A percentile compares a stretch with the other conserved stretches of the same genome.
Evolutionary conservation across 2,113 vertebrate species (phyloP).

Genomic region (Tenebrosternarchus preto): DNA sequence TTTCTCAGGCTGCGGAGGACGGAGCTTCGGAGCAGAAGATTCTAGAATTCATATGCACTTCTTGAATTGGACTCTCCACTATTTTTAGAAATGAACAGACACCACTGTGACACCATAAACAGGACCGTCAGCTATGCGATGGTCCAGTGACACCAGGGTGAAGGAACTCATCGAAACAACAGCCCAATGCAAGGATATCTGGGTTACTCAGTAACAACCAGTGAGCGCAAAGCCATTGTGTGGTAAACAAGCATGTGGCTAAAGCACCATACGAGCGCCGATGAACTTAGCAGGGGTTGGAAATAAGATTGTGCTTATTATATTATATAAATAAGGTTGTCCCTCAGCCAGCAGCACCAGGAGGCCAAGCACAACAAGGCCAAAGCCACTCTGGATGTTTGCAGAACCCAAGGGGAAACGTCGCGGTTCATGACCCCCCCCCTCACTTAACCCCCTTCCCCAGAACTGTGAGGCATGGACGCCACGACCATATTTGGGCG

Average conservation of each 20-base stretch:
- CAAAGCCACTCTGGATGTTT: slow-evolving; percentile 48
- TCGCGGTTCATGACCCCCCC: slow-evolving; percentile 31
- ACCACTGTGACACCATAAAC: neutral
- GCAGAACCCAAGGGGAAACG: slow-evolving; percentile 47
- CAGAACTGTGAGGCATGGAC: slow-evolving; percentile 18
- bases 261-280: slow-evolving; percentile 17
- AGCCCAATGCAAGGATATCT: neutral
- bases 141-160: neutral
- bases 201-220: neutral
- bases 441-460: slow-evolving; percentile 39
- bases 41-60: too few species aligned
- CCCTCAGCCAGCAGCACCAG: too few species aligned
- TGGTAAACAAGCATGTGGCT: slow-evolving; percentile 42
- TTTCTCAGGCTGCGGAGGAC: too few species aligned
- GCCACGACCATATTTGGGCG: slow-evolving; percentile 62
- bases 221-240: neutral
- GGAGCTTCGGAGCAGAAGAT: too few species aligned
- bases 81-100: neutral
- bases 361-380: slow-evolving; percentile 40
- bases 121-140: neutral
- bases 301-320: slow-evolving; percentile 36
- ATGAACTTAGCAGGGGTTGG: slow-evolving; percentile 44
- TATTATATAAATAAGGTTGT: too few species aligned
- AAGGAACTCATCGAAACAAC: neutral
- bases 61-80: too few species aligned